A percentile compares a stretch with the other conserved stretches of the same genome.
Evolutionary conservation across 37 sponge, comb jelly and placozoan genomes (phyloP).

Genomic region (Sycon ciliatum): DNA sequence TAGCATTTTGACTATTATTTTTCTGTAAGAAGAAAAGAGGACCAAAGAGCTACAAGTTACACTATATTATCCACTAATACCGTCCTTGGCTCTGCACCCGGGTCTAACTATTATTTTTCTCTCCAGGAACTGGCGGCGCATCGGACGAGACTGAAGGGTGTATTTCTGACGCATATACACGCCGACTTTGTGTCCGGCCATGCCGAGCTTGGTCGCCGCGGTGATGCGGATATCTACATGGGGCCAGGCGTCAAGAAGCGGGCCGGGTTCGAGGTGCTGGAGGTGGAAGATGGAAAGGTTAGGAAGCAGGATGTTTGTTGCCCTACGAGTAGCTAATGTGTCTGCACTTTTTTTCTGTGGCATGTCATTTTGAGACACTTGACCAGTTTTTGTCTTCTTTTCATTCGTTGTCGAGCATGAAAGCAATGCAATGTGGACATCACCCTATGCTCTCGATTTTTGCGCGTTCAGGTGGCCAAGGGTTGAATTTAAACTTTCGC

Average conservation of each 20-base stretch:
- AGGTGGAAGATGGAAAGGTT: conserved; percentile 71
- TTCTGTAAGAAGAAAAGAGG: no score
- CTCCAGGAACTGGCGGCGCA: background rate
- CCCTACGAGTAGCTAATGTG: no score
- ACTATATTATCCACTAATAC: no score
- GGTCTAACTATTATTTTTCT: background rate
- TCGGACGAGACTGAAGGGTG: background rate
- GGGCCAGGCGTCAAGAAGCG: conserved; percentile 60
- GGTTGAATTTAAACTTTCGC: no score
- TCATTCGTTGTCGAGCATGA: background rate
- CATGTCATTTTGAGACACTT: no score
- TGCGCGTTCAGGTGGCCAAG: no score
- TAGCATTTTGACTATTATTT: no score
- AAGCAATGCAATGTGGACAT: background rate
- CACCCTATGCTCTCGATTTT: no score
- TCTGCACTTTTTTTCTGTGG: no score
- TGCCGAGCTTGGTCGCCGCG: conserved; percentile 46
- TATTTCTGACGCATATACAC: conserved; percentile 68
- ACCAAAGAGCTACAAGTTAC: no score
- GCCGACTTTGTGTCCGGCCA: conserved; percentile 93
- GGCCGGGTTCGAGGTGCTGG: conserved; percentile 46
- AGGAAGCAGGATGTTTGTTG: no score
- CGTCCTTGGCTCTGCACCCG: no score
- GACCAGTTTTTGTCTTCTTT: background rate
- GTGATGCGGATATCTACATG: conserved; percentile 57